Conservation (phyloP, 2,797 vertebrate species). For the Todus mexicanus region DNA sequence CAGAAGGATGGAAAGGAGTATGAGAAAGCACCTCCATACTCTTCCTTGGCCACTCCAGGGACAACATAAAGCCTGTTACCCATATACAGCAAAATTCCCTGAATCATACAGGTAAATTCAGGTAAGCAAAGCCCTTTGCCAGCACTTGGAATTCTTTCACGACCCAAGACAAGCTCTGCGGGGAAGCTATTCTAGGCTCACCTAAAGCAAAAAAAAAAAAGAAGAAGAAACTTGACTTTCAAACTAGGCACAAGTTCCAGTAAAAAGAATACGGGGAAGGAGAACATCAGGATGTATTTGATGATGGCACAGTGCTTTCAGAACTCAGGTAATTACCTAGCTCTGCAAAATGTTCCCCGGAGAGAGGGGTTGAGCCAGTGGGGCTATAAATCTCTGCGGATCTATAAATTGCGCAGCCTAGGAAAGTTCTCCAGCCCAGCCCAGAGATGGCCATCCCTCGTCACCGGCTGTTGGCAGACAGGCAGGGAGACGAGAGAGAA, state of each 20-base stretch:
- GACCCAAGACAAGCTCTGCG: background rate
- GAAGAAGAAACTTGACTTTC: background rate
- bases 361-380: background rate
- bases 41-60: background rate
- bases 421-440: background rate
- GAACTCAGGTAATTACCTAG: background rate
- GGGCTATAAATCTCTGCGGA: background rate
- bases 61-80: accelerated
- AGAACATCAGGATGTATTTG: background rate
- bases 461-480: background rate
- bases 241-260: background rate
- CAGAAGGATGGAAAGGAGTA: background rate
- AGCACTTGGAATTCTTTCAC: background rate
- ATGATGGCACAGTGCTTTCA: background rate
- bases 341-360: background rate
- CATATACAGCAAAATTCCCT: background rate
- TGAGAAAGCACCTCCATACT: background rate
- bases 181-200: background rate
- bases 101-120: background rate
- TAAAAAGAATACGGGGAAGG: background rate
- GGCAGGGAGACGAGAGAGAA: background rate
- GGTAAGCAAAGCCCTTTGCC: background rate
- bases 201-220: background rate
- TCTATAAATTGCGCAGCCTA: background rate
- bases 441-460: background rate